Evolutionary conservation across 2,888 invertebrate species (phyloP).

Genomic region (Listrodromus nycthemerus): DNA sequence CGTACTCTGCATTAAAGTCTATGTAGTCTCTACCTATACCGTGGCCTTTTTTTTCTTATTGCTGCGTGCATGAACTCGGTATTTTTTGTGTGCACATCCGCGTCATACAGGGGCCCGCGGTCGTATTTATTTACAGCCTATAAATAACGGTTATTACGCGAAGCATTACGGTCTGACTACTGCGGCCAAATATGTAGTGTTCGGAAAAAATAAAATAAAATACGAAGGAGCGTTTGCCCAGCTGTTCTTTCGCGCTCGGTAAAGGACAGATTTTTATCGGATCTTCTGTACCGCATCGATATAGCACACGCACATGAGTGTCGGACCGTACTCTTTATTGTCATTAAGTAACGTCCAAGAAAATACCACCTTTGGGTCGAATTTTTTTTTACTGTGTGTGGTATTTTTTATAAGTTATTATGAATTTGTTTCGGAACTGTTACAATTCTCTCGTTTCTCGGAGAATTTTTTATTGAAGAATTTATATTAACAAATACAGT

Average conservation of each 20-base stretch:
- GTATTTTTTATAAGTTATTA: neutral
- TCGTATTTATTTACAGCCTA: constrained; percentile 69
- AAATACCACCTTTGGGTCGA: neutral
- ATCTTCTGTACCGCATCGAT: neutral
- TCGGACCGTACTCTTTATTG: neutral
- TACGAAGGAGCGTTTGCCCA: constrained; percentile 64
- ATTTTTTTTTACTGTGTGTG: neutral
- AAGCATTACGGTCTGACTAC: constrained; percentile 67
- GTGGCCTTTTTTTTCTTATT: constrained; percentile 9
- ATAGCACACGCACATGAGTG: neutral
- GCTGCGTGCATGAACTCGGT: neutral
- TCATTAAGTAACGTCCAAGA: neutral
- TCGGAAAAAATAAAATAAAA: constrained; percentile 45
- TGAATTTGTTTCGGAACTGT: too few species aligned
- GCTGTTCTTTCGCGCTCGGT: constrained; percentile 57
- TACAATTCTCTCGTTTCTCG: neutral
- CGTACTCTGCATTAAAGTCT: constrained; percentile 17
- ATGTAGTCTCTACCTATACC: constrained; percentile 1
- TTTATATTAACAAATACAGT: too few species aligned
- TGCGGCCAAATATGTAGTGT: constrained; percentile 11
- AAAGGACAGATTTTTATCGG: constrained; percentile 10
- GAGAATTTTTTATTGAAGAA: too few species aligned
- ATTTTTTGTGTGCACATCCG: constrained; percentile 34
- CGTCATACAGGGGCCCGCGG: constrained; percentile 11
- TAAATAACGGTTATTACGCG: constrained; percentile 74